phyloP scores from a whole-genome alignment of 2,797 vertebrate species.

The Poliocrania exsul region DNA sequence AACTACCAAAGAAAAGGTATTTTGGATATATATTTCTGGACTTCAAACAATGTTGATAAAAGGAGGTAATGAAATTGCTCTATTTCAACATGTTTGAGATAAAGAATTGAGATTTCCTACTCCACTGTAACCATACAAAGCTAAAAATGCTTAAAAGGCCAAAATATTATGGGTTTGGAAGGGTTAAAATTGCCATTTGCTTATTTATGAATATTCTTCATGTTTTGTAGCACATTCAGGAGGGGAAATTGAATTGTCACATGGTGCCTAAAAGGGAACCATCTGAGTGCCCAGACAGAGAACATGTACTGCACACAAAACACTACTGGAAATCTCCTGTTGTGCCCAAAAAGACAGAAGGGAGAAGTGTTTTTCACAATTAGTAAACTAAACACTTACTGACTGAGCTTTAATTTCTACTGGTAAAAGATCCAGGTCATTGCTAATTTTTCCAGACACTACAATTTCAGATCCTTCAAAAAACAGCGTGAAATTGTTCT shows the following conservation, averaged over 20 bases:
- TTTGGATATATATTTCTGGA: neutral
- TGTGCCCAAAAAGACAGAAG: neutral
- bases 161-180: neutral
- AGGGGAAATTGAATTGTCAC: neutral
- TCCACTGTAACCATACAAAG: neutral
- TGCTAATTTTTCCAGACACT: conserved; percentile 85
- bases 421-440: conserved; percentile 72
- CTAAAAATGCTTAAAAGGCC: neutral
- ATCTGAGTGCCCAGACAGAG: neutral
- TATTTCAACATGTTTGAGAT: neutral
- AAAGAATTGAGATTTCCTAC: neutral
- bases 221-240: neutral
- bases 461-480: conserved; percentile 90
- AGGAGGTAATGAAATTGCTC: neutral
- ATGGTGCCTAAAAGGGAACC: neutral
- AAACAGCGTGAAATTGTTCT: conserved; percentile 80
- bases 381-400: conserved; percentile 75
- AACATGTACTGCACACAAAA: neutral
- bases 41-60: neutral
- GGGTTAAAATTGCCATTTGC: neutral
- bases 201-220: neutral
- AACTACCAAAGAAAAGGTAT: neutral
- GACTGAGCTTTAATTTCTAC: conserved; percentile 81
- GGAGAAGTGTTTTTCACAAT: neutral
- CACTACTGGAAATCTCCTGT: neutral